These are phyloP conservation scores for Aphelenchoides besseyi DNA, from an alignment of 1,140 invertebrate species.

Conservation along the genomic window DNA sequence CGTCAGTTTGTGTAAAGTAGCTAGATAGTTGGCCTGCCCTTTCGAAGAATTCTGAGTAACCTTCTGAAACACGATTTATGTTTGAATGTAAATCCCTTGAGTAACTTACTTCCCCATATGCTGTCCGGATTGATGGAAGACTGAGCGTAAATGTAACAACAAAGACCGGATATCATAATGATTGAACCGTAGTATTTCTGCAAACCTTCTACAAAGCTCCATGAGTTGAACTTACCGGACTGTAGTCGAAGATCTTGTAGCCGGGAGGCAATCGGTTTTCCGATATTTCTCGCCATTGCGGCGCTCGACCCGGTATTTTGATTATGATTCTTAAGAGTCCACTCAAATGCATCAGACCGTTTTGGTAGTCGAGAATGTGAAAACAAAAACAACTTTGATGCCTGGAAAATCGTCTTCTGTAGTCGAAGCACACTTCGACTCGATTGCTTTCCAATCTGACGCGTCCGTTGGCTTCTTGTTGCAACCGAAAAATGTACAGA, in stretches of 20 bases:
- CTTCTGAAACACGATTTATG: too few relatives aligned
- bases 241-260: constrained; percentile 18
- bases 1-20: too few relatives aligned
- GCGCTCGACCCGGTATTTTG: neutral
- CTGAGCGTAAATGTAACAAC: constrained; percentile 18
- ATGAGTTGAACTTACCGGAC: constrained; percentile 17
- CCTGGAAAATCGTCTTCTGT: neutral
- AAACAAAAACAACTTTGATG: neutral
- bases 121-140: constrained; percentile 35
- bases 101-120: constrained; percentile 17
- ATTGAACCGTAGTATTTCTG: constrained; percentile 18
- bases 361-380: neutral
- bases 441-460: neutral
- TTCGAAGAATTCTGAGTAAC: too few relatives aligned
- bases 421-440: neutral
- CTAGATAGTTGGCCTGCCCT: too few relatives aligned
- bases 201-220: constrained; percentile 15
- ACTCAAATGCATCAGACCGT: constrained; percentile 12
- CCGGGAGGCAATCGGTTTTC: constrained; percentile 10
- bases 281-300: constrained; percentile 14
- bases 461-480: constrained; percentile 2
- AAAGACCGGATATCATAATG: neutral
- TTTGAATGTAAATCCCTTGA: neutral
- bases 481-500: too few relatives aligned
- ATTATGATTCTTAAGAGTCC: neutral